Percentiles rank a stretch among this genome's conserved stretches.
Conservation (phyloP, 2,888 invertebrate species). For the Minunthozetes semirufus region DNA sequence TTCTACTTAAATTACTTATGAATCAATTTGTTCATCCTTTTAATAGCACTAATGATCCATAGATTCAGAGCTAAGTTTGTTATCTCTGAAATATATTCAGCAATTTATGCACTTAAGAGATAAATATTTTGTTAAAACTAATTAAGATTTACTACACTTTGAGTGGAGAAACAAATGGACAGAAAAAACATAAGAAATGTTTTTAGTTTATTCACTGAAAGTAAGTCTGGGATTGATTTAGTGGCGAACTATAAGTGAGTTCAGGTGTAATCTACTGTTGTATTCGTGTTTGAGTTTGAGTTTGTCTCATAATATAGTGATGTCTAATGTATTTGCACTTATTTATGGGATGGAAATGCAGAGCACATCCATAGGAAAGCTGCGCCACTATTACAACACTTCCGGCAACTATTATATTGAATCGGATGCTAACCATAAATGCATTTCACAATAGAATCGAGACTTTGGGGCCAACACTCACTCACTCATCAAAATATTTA, state of each 20-base stretch:
- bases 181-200: not conserved
- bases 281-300: not conserved
- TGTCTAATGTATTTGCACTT: not conserved
- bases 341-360: not conserved
- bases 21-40: too few species aligned
- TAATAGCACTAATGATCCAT: too few species aligned
- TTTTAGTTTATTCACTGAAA: not conserved
- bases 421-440: constrained; percentile 14
- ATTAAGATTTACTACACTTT: not conserved
- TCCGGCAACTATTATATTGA: constrained; percentile 5
- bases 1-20: too few species aligned
- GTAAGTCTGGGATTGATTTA: not conserved
- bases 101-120: not conserved
- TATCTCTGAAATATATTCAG: too few species aligned
- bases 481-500: not conserved
- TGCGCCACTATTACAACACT: not conserved
- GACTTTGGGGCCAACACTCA: not conserved
- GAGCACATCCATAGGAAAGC: not conserved
- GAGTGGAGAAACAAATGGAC: too few species aligned
- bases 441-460: not conserved
- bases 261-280: not conserved
- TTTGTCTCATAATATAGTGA: not conserved
- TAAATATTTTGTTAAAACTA: not conserved
- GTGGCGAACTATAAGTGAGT: not conserved
- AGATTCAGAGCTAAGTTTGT: too few species aligned